phyloP scores from a whole-genome alignment of 1,140 invertebrate species.

The Ceratina japonica region DNA sequence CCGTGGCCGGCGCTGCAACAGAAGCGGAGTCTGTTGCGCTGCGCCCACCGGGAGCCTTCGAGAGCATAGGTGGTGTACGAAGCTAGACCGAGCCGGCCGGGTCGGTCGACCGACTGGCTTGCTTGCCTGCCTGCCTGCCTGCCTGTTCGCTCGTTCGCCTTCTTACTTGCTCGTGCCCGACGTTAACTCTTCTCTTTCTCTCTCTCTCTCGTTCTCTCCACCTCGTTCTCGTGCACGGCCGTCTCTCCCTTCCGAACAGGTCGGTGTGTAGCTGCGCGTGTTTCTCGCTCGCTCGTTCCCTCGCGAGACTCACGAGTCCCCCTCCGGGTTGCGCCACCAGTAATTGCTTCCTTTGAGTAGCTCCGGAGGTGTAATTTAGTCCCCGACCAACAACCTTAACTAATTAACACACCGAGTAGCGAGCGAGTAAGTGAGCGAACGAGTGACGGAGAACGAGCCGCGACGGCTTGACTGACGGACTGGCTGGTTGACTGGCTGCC shows the following conservation, averaged over 20 bases:
- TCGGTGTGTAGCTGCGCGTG: slow-evolving; percentile 11
- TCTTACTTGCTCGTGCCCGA: slow-evolving; percentile 35
- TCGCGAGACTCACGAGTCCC: slow-evolving; percentile 66
- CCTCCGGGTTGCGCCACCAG: slow-evolving; percentile 76
- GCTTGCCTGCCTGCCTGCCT: slow-evolving; percentile 5
- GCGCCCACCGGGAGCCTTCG: slow-evolving; percentile 22
- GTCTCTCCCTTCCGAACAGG: slow-evolving; percentile 34
- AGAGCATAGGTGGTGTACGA: slow-evolving; percentile 17
- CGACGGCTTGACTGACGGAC: slow-evolving; percentile 69
- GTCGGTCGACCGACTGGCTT: slow-evolving; percentile 15
- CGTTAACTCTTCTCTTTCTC: slow-evolving; percentile 37
- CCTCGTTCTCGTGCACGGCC: slow-evolving; percentile 13
- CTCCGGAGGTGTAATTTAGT: slow-evolving; percentile 80
- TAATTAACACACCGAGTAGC: slow-evolving; percentile 79
- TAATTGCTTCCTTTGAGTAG: slow-evolving; percentile 80
- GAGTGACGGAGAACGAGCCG: slow-evolving; percentile 70
- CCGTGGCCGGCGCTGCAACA: slow-evolving; percentile 49
- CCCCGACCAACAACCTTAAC: slow-evolving; percentile 79
- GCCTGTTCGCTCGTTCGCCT: slow-evolving; percentile 58
- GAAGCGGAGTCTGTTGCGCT: slow-evolving; percentile 54
- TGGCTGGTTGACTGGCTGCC: slow-evolving; percentile 62
- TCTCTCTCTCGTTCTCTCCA: neutral
- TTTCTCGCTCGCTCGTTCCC: slow-evolving; percentile 47
- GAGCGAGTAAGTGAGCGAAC: slow-evolving; percentile 73
- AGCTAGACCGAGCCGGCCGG: slow-evolving; percentile 24